Conservation (phyloP, 1,140 invertebrate genomes). For the Araneus ventricosus region DNA sequence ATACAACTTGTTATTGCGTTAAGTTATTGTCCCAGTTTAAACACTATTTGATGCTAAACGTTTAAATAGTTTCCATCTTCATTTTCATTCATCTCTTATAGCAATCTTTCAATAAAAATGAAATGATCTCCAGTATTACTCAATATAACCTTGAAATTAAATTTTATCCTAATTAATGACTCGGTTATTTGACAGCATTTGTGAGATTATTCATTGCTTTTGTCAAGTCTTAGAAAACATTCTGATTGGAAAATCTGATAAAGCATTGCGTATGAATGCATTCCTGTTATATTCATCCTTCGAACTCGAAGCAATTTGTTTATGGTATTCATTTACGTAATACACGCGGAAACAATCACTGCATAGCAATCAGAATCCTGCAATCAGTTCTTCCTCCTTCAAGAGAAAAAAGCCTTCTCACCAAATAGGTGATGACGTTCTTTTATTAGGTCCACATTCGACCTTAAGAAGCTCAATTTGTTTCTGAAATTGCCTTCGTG, state of each 20-base stretch:
- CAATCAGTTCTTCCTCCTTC: neutral
- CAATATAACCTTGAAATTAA: too few relatives aligned
- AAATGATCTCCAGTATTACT: too few relatives aligned
- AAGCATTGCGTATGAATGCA: neutral
- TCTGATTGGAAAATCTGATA: neutral
- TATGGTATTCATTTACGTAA: neutral
- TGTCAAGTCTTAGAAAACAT: too few relatives aligned
- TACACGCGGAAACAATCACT: neutral
- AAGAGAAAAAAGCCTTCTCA: neutral
- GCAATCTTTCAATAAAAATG: too few relatives aligned
- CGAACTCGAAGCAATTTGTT: neutral
- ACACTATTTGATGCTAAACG: too few relatives aligned
- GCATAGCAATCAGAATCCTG: neutral
- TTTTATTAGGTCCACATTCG: neutral
- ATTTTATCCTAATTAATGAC: too few relatives aligned
- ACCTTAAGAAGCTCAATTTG: slow-evolving; percentile 55
- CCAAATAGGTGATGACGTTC: slow-evolving; percentile 29
- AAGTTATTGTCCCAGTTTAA: too few relatives aligned
- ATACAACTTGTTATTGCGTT: too few relatives aligned
- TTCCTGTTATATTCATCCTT: neutral
- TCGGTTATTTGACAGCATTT: too few relatives aligned
- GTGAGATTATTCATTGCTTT: too few relatives aligned
- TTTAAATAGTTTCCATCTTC: too few relatives aligned
- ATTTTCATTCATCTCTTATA: too few relatives aligned
- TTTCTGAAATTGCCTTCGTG: slow-evolving; percentile 39